Evolutionary conservation across 2,113 vertebrate species (phyloP).

Genomic region (Amazona guildingii): DNA sequence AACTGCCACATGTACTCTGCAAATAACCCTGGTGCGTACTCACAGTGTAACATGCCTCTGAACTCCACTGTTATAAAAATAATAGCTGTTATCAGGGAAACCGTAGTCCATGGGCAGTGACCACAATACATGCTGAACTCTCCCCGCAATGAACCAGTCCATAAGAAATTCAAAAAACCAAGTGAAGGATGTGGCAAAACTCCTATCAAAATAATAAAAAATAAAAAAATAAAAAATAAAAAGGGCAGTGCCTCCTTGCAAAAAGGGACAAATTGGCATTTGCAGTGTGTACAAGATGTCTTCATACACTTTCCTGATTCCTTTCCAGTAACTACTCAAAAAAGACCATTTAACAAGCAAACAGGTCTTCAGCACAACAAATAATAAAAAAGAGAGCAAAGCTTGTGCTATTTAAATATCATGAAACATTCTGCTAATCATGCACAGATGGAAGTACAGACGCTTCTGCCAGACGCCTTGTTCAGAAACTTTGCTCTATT

Average conservation of each 20-base stretch:
- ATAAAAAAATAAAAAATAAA: background rate
- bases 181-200: background rate
- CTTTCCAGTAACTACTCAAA: conserved; percentile 52
- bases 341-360: conserved; percentile 67
- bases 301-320: conserved; percentile 62
- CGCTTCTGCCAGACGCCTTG: conserved; percentile 74
- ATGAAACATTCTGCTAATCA: conserved; percentile 77
- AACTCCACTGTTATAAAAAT: fast-evolving
- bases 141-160: background rate
- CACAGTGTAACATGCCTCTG: fast-evolving
- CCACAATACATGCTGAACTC: fast-evolving
- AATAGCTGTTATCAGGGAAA: fast-evolving
- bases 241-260: background rate
- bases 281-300: conserved; percentile 53
- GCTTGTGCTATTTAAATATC: conserved; percentile 77
- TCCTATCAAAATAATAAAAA: background rate
- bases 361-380: conserved; percentile 67
- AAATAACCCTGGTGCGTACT: background rate
- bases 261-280: conserved; percentile 52
- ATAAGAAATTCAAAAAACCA: background rate
- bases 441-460: conserved; percentile 75
- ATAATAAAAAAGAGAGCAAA: conserved; percentile 75
- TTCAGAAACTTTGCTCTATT: conserved; percentile 81
- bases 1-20: background rate
- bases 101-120: fast-evolving